phyloP scores from a whole-genome alignment of 2,888 invertebrate genomes.

The Dorcus parallelipipedus region DNA sequence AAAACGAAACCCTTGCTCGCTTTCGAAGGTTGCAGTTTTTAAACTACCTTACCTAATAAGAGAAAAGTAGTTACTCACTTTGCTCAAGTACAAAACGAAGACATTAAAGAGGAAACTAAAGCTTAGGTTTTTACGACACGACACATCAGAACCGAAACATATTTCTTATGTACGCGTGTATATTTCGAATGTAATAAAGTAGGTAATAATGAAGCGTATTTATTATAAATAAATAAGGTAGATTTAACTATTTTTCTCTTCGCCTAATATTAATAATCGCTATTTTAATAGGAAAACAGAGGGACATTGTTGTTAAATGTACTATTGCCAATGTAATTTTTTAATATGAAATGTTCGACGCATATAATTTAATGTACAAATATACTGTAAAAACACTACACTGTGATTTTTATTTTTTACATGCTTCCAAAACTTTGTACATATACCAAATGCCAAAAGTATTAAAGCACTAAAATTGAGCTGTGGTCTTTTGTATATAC shows the following conservation, averaged over 20 bases:
- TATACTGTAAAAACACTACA: background rate
- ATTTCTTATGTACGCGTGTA: no score
- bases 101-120: background rate
- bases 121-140: no score
- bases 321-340: background rate
- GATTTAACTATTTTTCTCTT: constrained; percentile 3
- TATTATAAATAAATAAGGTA: background rate
- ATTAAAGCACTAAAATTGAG: no score
- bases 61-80: background rate
- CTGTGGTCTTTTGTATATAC: no score
- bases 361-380: constrained; percentile 1
- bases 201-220: background rate
- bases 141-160: no score
- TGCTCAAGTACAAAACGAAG: constrained; percentile 1
- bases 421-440: no score
- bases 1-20: no score
- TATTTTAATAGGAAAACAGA: background rate
- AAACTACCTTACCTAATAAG: background rate
- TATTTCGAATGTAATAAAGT: no score
- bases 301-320: background rate
- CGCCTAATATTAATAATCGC: background rate
- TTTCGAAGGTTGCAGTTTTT: no score
- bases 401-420: no score
- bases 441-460: no score
- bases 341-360: background rate